Percentiles rank a stretch among this genome's conserved stretches.
phyloP scores from a whole-genome alignment of 30 jellyfish, hydroid and myxozoan species.

The Mastigias papua region DNA sequence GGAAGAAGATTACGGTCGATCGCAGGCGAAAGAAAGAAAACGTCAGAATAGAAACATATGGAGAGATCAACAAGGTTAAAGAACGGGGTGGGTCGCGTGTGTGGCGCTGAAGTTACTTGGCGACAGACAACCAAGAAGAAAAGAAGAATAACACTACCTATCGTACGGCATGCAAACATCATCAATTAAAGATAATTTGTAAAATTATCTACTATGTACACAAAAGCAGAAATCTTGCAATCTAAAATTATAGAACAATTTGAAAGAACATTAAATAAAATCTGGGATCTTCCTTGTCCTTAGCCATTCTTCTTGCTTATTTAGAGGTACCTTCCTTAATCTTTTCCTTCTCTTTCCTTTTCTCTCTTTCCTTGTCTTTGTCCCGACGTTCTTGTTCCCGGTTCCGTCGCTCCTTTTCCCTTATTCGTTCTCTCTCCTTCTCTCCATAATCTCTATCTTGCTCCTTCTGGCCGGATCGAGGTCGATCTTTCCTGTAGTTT shows the following conservation, averaged over 20 bases:
- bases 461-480: conserved; percentile 46
- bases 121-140: too few relatives aligned
- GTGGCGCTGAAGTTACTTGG: too few relatives aligned
- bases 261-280: background rate
- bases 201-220: background rate
- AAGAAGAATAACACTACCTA: too few relatives aligned
- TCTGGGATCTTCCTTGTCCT: background rate
- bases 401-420: conserved; percentile 43
- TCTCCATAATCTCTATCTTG: conserved; percentile 14
- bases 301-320: background rate
- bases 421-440: conserved; percentile 27
- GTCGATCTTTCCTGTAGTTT: conserved; percentile 47
- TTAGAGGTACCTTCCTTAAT: conserved; percentile 10
- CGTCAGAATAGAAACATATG: too few relatives aligned
- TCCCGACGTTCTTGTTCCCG: conserved; percentile 40
- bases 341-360: conserved; percentile 21
- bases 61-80: too few relatives aligned
- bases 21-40: too few relatives aligned
- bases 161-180: background rate
- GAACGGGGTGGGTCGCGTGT: too few relatives aligned
- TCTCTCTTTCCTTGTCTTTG: conserved; percentile 29
- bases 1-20: too few relatives aligned
- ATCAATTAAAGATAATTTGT: background rate
- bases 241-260: background rate
- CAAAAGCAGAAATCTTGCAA: background rate